These are phyloP conservation scores for Entomyzon cyanotis DNA, from an alignment of 2,113 vertebrate species.

Conservation along the genomic window DNA sequence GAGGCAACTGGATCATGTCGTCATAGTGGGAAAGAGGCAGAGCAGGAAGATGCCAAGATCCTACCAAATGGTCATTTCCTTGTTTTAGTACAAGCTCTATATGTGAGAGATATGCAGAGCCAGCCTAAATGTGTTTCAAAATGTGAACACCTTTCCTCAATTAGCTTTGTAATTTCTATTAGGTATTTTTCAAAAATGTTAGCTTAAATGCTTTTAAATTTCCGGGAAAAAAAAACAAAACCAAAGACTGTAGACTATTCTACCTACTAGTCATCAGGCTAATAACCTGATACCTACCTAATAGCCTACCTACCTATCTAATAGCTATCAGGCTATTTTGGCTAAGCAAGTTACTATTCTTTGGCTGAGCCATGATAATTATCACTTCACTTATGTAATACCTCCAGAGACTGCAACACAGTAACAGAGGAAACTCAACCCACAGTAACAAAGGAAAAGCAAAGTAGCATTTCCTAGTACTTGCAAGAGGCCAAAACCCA, in stretches of 20 bases:
- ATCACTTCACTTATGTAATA: background rate
- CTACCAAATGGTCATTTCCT: background rate
- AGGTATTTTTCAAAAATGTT: background rate
- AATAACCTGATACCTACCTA: no score
- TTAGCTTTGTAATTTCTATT: background rate
- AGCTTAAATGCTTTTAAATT: background rate
- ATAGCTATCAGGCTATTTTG: background rate
- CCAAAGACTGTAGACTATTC: background rate
- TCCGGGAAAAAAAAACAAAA: background rate
- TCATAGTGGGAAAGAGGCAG: background rate
- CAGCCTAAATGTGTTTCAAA: background rate
- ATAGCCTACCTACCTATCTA: no score
- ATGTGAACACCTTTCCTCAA: background rate
- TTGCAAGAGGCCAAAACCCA: background rate
- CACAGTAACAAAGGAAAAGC: background rate
- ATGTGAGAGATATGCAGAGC: background rate
- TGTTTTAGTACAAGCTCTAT: background rate
- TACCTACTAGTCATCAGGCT: background rate
- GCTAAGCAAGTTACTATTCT: background rate
- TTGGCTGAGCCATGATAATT: background rate
- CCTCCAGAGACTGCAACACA: background rate
- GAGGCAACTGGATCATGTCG: background rate
- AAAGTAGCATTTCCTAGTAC: background rate
- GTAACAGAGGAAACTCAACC: background rate
- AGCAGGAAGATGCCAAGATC: background rate